A percentile compares a stretch with the other conserved stretches of the same genome.
Conservation (phyloP, 2,888 invertebrate species). For the Linnaemya vulpina region DNA sequence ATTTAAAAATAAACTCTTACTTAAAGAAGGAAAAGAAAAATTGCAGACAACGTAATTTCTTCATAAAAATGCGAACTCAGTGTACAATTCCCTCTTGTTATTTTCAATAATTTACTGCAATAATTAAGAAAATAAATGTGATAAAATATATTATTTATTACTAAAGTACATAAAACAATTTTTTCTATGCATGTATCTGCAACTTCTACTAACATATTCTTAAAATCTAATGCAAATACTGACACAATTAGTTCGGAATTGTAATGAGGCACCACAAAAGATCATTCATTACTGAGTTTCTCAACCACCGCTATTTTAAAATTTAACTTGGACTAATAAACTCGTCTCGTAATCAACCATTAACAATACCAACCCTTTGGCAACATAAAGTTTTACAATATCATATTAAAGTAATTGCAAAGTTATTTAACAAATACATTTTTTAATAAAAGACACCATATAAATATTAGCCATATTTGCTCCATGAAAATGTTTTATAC, state of each 20-base stretch:
- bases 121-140: too few relatives aligned
- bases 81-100: too few relatives aligned
- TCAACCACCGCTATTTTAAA: not conserved
- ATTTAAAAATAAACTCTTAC: too few relatives aligned
- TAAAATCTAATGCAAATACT: too few relatives aligned
- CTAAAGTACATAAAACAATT: too few relatives aligned
- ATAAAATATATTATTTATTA: too few relatives aligned
- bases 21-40: too few relatives aligned
- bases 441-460: not conserved
- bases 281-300: not conserved
- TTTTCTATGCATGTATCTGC: not conserved
- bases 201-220: too few relatives aligned
- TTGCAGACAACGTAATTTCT: too few relatives aligned
- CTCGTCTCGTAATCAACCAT: not conserved
- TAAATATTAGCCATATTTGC: not conserved
- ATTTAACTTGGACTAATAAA: not conserved
- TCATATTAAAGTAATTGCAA: not conserved
- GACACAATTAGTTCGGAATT: not conserved
- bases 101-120: too few relatives aligned
- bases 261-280: not conserved
- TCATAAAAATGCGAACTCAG: too few relatives aligned
- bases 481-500: slow-evolving; percentile 30
- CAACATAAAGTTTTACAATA: not conserved
- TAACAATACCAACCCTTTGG: not conserved
- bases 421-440: not conserved